phyloP scores from a whole-genome alignment of 1,140 invertebrate genomes.

The Drosophila pruinosa region DNA sequence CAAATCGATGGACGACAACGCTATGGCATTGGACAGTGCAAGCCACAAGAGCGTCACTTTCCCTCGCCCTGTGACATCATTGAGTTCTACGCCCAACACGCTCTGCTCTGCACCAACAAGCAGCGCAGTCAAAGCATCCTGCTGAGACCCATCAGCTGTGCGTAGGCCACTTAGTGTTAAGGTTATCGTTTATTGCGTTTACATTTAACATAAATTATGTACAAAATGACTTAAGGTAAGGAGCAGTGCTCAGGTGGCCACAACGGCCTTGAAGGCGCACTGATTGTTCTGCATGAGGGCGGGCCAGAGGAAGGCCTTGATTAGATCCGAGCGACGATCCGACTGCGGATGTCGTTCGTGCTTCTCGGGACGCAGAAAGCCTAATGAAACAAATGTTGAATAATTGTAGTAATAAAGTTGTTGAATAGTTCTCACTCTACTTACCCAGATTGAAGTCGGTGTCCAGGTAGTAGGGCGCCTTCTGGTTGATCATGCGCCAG shows the following conservation, averaged over 20 bases:
- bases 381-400: neutral
- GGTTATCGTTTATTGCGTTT: constrained; percentile 59
- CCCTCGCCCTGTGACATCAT: constrained; percentile 68
- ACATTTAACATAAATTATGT: constrained; percentile 51
- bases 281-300: constrained; percentile 85
- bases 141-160: constrained; percentile 56
- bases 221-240: constrained; percentile 59
- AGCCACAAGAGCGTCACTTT: constrained; percentile 61
- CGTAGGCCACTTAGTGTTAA: constrained; percentile 46
- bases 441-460: constrained; percentile 86
- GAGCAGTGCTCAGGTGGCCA: constrained; percentile 82
- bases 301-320: constrained; percentile 87
- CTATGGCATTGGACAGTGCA: constrained; percentile 67
- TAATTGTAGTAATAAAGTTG: neutral
- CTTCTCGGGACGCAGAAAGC: constrained; percentile 83
- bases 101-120: constrained; percentile 74
- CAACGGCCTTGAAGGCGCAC: constrained; percentile 86
- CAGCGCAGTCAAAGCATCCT: constrained; percentile 45
- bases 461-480: constrained; percentile 85
- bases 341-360: constrained; percentile 85
- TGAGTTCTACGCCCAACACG: constrained; percentile 65
- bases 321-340: constrained; percentile 85
- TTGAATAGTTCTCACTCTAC: neutral
- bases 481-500: constrained; percentile 85
- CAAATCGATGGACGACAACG: constrained; percentile 62